Evolutionary conservation across 2,113 vertebrate genomes (phyloP).

Genomic region (Polypterus bichir): DNA sequence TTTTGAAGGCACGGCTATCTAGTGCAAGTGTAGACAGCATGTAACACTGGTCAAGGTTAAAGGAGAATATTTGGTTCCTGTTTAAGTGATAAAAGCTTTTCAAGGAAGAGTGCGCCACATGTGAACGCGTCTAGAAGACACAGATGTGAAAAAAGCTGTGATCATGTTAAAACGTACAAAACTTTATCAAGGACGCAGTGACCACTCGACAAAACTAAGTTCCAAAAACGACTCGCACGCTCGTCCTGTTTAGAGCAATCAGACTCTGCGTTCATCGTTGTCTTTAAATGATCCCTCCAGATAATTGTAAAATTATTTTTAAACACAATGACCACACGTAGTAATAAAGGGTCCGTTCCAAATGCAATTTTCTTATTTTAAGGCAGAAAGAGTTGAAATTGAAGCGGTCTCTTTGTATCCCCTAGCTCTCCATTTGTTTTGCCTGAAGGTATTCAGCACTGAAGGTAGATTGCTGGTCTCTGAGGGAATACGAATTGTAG

Average conservation of each 20-base stretch:
- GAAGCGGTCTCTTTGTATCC: too few species aligned
- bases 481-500: too few species aligned
- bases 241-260: too few species aligned
- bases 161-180: slow-evolving; percentile 53
- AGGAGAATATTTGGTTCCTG: slow-evolving; percentile 62
- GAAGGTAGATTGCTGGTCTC: too few species aligned
- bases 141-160: slow-evolving; percentile 53
- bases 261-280: too few species aligned
- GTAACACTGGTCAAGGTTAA: slow-evolving; percentile 55
- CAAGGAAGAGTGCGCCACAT: slow-evolving; percentile 47
- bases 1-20: too few species aligned
- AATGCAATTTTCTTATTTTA: slow-evolving; percentile 37
- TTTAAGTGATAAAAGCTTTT: slow-evolving; percentile 68
- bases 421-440: too few species aligned
- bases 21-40: neutral
- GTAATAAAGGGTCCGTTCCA: slow-evolving; percentile 37
- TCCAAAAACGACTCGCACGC: slow-evolving; percentile 20
- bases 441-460: too few species aligned
- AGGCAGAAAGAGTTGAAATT: slow-evolving; percentile 26
- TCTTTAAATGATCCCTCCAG: slow-evolving; percentile 27
- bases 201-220: slow-evolving; percentile 57
- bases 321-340: slow-evolving; percentile 43
- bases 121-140: slow-evolving; percentile 42
- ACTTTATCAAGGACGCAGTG: slow-evolving; percentile 60
- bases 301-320: slow-evolving; percentile 31